Evolutionary conservation across 2,888 invertebrate genomes (phyloP).

Genomic region (Alcis repandata): DNA sequence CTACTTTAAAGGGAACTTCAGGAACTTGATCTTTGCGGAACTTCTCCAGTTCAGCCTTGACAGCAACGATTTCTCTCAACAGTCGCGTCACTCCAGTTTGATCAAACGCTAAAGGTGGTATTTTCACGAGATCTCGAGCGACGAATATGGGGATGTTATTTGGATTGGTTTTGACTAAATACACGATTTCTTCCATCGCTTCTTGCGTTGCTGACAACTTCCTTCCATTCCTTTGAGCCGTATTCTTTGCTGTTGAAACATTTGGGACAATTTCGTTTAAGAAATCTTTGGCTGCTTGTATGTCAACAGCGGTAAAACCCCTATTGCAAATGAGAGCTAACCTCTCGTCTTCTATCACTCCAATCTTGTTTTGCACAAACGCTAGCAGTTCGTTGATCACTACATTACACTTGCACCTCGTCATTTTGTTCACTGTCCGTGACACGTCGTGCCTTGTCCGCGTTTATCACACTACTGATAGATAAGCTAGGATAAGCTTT

Average conservation of each 20-base stretch:
- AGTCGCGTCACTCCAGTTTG: slow-evolving; percentile 32
- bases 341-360: slow-evolving; percentile 33
- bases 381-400: slow-evolving; percentile 33
- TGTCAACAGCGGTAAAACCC: slow-evolving; percentile 24
- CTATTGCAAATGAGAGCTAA: slow-evolving; percentile 32
- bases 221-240: slow-evolving; percentile 21
- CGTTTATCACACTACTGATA: slow-evolving; percentile 28
- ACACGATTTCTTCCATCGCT: slow-evolving; percentile 28
- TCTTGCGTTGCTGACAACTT: slow-evolving; percentile 20
- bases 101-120: slow-evolving; percentile 35
- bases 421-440: slow-evolving; percentile 24
- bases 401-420: slow-evolving; percentile 30
- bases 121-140: slow-evolving; percentile 29
- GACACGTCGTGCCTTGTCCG: slow-evolving; percentile 21
- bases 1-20: slow-evolving; percentile 12
- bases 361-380: slow-evolving; percentile 35
- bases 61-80: slow-evolving; percentile 29
- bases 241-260: not conserved
- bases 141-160: slow-evolving; percentile 25
- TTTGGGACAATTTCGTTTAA: slow-evolving; percentile 7
- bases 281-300: slow-evolving; percentile 20
- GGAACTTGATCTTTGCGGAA: slow-evolving; percentile 13
- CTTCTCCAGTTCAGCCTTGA: slow-evolving; percentile 30
- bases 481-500: slow-evolving; percentile 34
- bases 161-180: slow-evolving; percentile 4